Conservation (phyloP, 2,797 vertebrate species). For the Oceanodroma leucorhoa region DNA sequence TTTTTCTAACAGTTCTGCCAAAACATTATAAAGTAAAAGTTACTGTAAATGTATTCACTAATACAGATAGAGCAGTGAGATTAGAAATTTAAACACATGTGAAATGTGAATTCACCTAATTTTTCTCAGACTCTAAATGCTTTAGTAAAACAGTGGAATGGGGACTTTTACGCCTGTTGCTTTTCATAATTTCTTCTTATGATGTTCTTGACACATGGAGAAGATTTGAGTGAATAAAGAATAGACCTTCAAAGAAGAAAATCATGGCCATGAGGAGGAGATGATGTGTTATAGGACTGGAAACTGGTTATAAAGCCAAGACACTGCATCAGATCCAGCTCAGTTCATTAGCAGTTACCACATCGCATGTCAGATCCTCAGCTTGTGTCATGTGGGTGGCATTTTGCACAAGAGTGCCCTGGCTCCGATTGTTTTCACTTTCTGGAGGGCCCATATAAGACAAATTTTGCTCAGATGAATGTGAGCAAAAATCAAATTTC, state of each 20-base stretch:
- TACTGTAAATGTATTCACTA: conserved; percentile 46
- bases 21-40: conserved; percentile 46
- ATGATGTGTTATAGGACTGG: neutral
- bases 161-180: neutral
- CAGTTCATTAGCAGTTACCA: neutral
- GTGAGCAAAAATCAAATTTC: neutral
- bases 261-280: neutral
- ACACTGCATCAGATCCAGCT: neutral
- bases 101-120: conserved; percentile 54
- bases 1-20: conserved; percentile 64
- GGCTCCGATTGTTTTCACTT: neutral
- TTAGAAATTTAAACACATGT: conserved; percentile 53
- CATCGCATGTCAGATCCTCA: neutral
- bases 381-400: conserved; percentile 16
- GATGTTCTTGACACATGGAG: conserved; percentile 14
- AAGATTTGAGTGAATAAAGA: conserved; percentile 45
- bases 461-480: neutral
- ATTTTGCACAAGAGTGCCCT: neutral
- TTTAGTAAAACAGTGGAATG: conserved; percentile 24
- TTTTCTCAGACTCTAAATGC: conserved; percentile 40
- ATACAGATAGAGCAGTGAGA: conserved; percentile 26
- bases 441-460: neutral
- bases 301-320: conserved; percentile 7
- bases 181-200: conserved; percentile 38
- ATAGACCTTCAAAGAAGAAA: conserved; percentile 14